Percentiles rank a stretch among this genome's conserved stretches.
phyloP scores from a whole-genome alignment of 2,113 vertebrate genomes.

The Nerophis lumbriciformis region DNA sequence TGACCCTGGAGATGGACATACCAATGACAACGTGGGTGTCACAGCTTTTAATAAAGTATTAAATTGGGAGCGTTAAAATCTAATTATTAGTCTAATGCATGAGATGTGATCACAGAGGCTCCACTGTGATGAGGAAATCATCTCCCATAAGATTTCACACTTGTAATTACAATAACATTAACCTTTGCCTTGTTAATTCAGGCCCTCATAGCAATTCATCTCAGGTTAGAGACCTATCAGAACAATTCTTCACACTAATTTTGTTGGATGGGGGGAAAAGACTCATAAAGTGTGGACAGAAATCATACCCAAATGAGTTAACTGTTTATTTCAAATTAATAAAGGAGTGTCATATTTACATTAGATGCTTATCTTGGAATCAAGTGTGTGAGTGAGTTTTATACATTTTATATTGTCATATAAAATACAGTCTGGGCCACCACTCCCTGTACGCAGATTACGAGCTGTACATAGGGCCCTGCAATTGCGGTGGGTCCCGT shows the following conservation, averaged over 20 bases:
- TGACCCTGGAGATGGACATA: constrained; percentile 64
- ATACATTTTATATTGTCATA: no score
- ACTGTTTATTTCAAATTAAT: constrained; percentile 29
- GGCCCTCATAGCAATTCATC: constrained; percentile 53
- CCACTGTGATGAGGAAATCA: constrained; percentile 65
- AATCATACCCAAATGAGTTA: constrained; percentile 21
- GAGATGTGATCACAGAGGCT: constrained; percentile 68
- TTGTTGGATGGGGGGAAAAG: constrained; percentile 16
- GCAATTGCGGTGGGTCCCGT: no score
- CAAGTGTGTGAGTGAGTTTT: constrained; percentile 2
- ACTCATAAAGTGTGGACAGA: constrained; percentile 19
- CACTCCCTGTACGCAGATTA: no score
- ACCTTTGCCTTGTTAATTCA: constrained; percentile 72
- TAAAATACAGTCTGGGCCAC: no score
- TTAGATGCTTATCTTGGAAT: constrained; percentile 19
- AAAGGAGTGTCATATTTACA: constrained; percentile 19
- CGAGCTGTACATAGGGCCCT: no score
- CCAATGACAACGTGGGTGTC: constrained; percentile 58
- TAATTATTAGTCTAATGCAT: constrained; percentile 73
- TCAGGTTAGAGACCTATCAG: constrained; percentile 41
- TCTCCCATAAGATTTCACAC: constrained; percentile 50
- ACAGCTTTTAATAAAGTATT: constrained; percentile 65
- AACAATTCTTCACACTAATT: constrained; percentile 45
- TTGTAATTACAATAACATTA: constrained; percentile 75
- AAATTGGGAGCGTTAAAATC: constrained; percentile 65